Conservation (phyloP, 2,113 vertebrate species). For the Holacanthus passer region DNA sequence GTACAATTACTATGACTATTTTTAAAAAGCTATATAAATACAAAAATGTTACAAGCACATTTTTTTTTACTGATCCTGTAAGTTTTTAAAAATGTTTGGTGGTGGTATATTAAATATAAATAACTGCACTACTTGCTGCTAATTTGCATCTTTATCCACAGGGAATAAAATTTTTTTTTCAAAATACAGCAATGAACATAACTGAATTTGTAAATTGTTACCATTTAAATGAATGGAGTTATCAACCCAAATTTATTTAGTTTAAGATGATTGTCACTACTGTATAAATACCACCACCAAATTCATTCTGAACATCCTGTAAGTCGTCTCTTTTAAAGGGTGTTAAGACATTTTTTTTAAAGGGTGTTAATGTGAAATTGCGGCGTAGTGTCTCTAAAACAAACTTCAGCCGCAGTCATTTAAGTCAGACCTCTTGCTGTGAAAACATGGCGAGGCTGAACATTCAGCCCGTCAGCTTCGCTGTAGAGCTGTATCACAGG, state of each 20-base stretch:
- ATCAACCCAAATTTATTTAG: no score
- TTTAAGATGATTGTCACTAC: neutral
- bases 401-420: neutral
- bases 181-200: neutral
- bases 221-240: no score
- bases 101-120: neutral
- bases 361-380: neutral
- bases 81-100: neutral
- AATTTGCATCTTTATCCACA: neutral
- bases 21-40: neutral
- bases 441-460: neutral
- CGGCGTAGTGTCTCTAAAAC: neutral
- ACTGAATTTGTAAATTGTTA: neutral
- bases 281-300: neutral
- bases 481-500: neutral
- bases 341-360: neutral
- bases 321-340: neutral
- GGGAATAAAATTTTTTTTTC: neutral
- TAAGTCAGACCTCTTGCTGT: neutral
- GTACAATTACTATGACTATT: neutral
- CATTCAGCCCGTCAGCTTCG: neutral
- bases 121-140: neutral
- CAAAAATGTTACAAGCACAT: neutral
- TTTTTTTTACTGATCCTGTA: no score
- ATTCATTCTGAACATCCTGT: neutral